Evolutionary conservation across 23 tunicate species (phyloP), one percentile per base, ranked within the genome.

Genomic region (Diplosoma virens): DNA sequence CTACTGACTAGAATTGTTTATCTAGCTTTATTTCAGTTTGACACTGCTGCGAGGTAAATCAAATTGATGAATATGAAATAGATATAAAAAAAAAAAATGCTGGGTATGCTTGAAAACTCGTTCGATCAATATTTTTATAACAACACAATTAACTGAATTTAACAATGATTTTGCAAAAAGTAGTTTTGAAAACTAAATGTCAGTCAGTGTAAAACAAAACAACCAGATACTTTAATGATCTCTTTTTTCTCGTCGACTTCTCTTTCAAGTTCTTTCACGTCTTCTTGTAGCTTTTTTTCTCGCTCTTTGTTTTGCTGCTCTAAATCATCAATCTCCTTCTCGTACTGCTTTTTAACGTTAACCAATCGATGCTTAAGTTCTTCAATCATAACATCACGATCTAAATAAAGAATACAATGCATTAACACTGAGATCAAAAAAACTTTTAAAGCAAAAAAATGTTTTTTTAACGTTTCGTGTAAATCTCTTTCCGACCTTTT

Each of bases 331-430:
- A 78, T 68, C 31, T 84, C 89, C 7, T 77, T 30, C 23, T 37
- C 56, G 32, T 84, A 81, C 31, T 84, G 82, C 41, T 68, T 56
- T 64, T 58, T 82, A 0, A 82, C 63, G 59, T 59, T 53, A 9
- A 56, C 55, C 45, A 89, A 30, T 32, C 71, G 95, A 71, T 78
- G 84, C 31, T 82, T 80, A 31, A 89, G 55, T 45, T 89, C 88
- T 4, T 89, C 88, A 11, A 89, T 72, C 88, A 71, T 78, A 18
- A 82, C 84, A 50, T 77, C 81, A 26, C 86, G 95, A 52, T 89
- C 95, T 89, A 33, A 47, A 30, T 16, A 25, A 26, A 29, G 11
- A n/a, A n/a, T 4, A 30, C 16, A 64, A 30, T 25, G 71, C 20
- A 16, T 25, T 25, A 30, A 29, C 20, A 25, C 26, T 6, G 17